Conservation (phyloP, 2,797 vertebrate genomes). For the Trematomus bernacchii region DNA sequence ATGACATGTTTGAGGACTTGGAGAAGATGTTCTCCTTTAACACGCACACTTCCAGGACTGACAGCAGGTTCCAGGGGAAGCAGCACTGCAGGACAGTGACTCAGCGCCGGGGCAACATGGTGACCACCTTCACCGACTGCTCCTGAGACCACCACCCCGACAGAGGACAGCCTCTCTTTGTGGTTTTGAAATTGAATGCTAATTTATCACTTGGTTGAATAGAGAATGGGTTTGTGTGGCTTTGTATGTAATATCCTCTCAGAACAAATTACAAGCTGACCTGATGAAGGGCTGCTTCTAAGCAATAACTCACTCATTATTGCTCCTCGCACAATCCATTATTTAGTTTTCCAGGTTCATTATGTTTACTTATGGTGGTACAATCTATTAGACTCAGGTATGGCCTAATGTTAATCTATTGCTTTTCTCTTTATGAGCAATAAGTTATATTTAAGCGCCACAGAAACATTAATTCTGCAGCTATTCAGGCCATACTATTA, state of each 20-base stretch:
- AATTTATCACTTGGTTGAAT: slow-evolving; percentile 70
- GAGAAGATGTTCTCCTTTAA: slow-evolving; percentile 98
- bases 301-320: slow-evolving; percentile 70
- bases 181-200: slow-evolving; percentile 62
- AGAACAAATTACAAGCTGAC: slow-evolving; percentile 66
- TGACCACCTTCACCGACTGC: slow-evolving; percentile 94
- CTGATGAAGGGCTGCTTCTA: slow-evolving; percentile 47
- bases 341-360: slow-evolving; percentile 41
- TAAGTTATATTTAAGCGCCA: slow-evolving; percentile 14
- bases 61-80: slow-evolving; percentile 89
- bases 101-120: slow-evolving; percentile 96
- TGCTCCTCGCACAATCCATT: slow-evolving; percentile 31
- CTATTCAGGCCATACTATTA: slow-evolving; percentile 12
- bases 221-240: slow-evolving; percentile 43
- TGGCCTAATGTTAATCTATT: slow-evolving; percentile 38
- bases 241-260: slow-evolving; percentile 41
- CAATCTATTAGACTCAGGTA: slow-evolving; percentile 54
- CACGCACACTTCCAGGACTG: slow-evolving; percentile 86
- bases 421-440: slow-evolving; percentile 12
- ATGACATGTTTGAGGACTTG: slow-evolving; percentile 96
- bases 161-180: slow-evolving; percentile 1
- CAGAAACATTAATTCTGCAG: slow-evolving; percentile 15
- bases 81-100: slow-evolving; percentile 97
- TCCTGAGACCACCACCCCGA: slow-evolving; percentile 59
- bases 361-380: slow-evolving; percentile 53